Evolutionary conservation across 2,797 vertebrate genomes (phyloP).

Genomic region (Pangasius macronema): DNA sequence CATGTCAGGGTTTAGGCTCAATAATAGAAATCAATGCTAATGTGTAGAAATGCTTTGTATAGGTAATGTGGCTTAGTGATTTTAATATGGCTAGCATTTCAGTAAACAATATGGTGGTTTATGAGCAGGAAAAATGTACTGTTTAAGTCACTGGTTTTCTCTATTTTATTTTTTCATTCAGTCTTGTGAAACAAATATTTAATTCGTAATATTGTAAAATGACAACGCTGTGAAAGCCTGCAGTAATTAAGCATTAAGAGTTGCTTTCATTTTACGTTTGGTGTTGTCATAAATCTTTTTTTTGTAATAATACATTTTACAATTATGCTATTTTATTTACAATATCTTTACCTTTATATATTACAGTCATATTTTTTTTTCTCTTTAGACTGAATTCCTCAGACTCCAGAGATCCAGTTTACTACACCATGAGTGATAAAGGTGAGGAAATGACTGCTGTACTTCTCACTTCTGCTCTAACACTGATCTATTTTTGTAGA

Average conservation of each 20-base stretch:
- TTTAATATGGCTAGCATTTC: background rate
- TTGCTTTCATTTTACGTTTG: background rate
- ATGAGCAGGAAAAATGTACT: background rate
- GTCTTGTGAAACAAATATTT: background rate
- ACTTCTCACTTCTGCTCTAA: background rate
- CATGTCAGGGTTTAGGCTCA: constrained; percentile 18
- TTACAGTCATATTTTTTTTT: background rate
- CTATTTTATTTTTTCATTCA: background rate
- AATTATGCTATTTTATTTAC: background rate
- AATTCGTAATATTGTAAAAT: background rate
- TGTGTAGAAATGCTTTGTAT: constrained; percentile 7
- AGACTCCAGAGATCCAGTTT: background rate
- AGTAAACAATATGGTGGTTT: background rate
- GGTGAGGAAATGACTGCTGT: background rate
- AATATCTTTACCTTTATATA: background rate
- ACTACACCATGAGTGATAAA: background rate
- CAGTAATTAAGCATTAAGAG: background rate
- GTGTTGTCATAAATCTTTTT: background rate
- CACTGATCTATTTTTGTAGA: background rate
- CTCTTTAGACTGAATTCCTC: background rate
- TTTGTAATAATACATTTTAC: background rate
- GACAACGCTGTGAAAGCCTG: background rate
- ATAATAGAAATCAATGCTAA: constrained; percentile 20
- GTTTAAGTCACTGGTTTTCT: background rate
- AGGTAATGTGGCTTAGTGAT: background rate